Evolutionary conservation across 2,888 invertebrate genomes (phyloP).

Genomic region (Caenorhabditis wallacei): DNA sequence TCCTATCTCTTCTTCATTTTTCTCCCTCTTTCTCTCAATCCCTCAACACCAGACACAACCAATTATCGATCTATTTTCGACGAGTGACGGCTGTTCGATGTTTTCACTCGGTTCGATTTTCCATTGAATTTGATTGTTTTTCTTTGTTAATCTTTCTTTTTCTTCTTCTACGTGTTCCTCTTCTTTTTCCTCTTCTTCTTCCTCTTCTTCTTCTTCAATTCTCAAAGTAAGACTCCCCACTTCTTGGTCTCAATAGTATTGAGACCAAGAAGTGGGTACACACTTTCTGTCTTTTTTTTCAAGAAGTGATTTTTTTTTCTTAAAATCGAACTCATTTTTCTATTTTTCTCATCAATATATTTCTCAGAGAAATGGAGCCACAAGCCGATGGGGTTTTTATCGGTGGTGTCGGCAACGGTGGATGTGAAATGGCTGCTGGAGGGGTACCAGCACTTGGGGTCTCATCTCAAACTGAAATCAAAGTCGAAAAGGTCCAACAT

Average conservation of each 20-base stretch:
- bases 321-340: too few relatives aligned
- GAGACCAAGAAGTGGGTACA: too few relatives aligned
- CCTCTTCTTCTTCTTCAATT: neutral
- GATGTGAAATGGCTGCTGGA: constrained; percentile 33
- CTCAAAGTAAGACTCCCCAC: too few relatives aligned
- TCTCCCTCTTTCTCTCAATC: constrained; percentile 27
- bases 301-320: too few relatives aligned
- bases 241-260: too few relatives aligned
- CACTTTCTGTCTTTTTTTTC: constrained; percentile 1
- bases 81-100: constrained; percentile 18
- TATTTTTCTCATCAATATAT: too few relatives aligned
- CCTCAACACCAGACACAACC: constrained; percentile 36
- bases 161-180: neutral
- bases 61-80: constrained; percentile 45
- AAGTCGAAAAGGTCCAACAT: constrained; percentile 83
- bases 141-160: neutral
- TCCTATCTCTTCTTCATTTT: constrained; percentile 38
- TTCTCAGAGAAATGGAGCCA: constrained; percentile 58
- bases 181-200: neutral
- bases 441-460: constrained; percentile 63
- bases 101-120: constrained; percentile 2
- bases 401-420: constrained; percentile 44
- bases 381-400: constrained; percentile 54
- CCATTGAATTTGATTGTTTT: neutral
- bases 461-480: constrained; percentile 83